phyloP scores from a whole-genome alignment of 1,140 invertebrate genomes.

The Gonioctena quinquepunctata region DNA sequence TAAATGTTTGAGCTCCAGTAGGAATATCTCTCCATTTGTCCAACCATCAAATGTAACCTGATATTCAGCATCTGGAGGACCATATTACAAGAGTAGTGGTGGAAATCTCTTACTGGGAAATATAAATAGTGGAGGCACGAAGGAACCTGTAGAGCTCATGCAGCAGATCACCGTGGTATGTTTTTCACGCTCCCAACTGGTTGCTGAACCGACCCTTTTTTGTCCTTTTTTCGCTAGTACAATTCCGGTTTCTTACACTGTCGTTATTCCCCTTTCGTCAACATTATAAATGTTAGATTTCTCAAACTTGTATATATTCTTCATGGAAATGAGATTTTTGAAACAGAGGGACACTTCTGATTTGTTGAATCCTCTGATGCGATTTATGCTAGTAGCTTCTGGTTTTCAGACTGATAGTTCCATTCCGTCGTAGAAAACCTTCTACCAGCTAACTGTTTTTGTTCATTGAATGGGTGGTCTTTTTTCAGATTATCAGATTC shows the following conservation, averaged over 20 bases:
- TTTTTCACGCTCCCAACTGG: no score
- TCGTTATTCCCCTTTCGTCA: constrained; percentile 56
- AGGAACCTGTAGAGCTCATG: no score
- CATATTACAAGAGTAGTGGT: no score
- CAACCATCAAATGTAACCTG: constrained; percentile 47
- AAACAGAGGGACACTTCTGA: constrained; percentile 51
- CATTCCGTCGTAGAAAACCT: background rate
- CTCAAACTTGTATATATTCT: constrained; percentile 49
- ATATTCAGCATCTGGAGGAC: constrained; percentile 49
- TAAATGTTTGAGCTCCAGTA: constrained; percentile 28
- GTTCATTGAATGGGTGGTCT: no score
- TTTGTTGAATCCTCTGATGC: constrained; percentile 48
- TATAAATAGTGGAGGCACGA: no score
- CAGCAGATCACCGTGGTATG: no score
- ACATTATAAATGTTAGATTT: constrained; percentile 54
- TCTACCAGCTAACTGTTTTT: background rate
- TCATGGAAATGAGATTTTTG: constrained; percentile 47
- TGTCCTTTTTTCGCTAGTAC: constrained; percentile 52
- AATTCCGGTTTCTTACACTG: constrained; percentile 55
- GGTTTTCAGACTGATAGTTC: constrained; percentile 18
- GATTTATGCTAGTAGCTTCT: constrained; percentile 47
- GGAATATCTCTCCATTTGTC: constrained; percentile 35
- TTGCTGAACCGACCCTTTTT: constrained; percentile 55
- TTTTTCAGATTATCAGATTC: no score
- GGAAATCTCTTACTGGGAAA: no score